Base-by-base conservation (phyloP, 2,888 invertebrate genomes). In the Ormyrus pomaceus region DNA sequence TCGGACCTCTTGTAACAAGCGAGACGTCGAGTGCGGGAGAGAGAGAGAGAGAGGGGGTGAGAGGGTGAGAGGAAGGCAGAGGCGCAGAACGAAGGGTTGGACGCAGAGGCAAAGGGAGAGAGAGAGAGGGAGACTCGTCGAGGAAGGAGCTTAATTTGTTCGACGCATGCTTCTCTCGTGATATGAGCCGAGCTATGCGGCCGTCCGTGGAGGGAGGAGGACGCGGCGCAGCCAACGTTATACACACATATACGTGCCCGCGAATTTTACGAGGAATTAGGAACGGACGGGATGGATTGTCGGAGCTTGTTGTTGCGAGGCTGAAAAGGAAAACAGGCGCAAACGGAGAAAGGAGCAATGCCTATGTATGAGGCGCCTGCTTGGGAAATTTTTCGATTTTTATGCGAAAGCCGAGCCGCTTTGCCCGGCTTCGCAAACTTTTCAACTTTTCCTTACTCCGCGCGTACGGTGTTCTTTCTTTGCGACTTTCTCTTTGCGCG, bases 81-180 rank as follows among this genome's bases (percentile, higher is more conserved):
- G 70, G 50, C 50, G 45, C 51, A 61, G 65, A 79, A 79, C 59
- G 79, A 79, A 70, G 75, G 69, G 51, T 19, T 51, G 51, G 53
- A 55, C 68, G 55, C 4, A 9, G 34, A 34, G 34, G 34, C 34
- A 34, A 34, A 34, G 6, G 56, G 34, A 56, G 68, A 19, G 19
- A 19, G 19, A 19, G 19, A 46, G 56, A 34, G 34, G 34, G 73
- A 59, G 66, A 61, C 59, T 68, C 59, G 75, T 68, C 59, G 46
- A 45, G 59, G 55, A 66, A 71, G 61, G 79, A 72, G 80, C 80
- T 80, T 80, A 80, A 75, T 76, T 79, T 74, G 68, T 79, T 78
- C 68, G 69, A 77, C 70, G 77, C 70, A 56, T 64, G 62, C 48
- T 61, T 61, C 34, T 51, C 53, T 68, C 61, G 10, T 34, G 34